Conservation (phyloP, 92 coral and sea anemone genomes). For the Parazoanthus swiftii region DNA sequence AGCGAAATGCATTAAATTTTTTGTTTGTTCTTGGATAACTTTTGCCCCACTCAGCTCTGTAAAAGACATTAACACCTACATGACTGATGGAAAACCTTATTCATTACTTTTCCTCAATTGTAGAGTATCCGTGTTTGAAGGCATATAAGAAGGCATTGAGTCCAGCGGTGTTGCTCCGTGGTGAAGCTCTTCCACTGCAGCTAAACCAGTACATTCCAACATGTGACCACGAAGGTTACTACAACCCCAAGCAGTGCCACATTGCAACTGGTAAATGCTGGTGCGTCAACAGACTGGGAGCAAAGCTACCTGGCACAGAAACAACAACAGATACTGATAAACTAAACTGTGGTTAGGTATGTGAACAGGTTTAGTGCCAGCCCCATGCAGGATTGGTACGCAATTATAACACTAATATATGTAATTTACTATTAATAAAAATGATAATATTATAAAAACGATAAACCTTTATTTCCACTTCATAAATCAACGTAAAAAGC, state of each 20-base stretch:
- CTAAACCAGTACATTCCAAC: slow-evolving; percentile 23
- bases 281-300: slow-evolving; percentile 29
- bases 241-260: slow-evolving; percentile 23
- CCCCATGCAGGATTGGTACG: too few species aligned
- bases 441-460: too few species aligned
- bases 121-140: slow-evolving; percentile 24
- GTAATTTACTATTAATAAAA: too few species aligned
- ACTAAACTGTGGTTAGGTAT: slow-evolving; percentile 30
- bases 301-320: slow-evolving; percentile 3
- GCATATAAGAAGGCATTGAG: slow-evolving; percentile 6
- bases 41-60: background rate
- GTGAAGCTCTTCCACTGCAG: background rate
- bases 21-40: background rate
- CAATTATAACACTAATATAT: too few species aligned
- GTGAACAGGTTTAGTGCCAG: background rate
- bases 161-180: slow-evolving; percentile 11
- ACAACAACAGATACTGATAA: slow-evolving; percentile 15
- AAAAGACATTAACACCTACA: background rate
- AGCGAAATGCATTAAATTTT: too few species aligned
- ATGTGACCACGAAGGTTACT: slow-evolving; percentile 29
- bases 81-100: background rate
- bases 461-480: too few species aligned
- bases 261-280: slow-evolving; percentile 27
- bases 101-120: background rate
- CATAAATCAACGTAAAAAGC: too few species aligned